phyloP scores from a whole-genome alignment of 2,888 invertebrate species.

The Polymixis lichenea region DNA sequence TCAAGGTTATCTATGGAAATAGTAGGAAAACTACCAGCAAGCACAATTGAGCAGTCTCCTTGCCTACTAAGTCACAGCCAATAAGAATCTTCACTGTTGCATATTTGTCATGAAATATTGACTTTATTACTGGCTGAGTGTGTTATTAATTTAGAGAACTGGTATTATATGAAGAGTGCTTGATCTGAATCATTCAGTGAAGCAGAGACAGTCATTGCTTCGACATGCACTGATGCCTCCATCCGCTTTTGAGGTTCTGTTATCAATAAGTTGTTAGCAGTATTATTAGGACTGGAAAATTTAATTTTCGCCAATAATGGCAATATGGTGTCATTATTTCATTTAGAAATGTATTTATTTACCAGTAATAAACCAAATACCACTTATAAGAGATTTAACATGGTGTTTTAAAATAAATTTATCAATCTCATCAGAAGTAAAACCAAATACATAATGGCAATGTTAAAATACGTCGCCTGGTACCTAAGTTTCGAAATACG shows the following conservation, averaged over 20 bases:
- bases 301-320: conserved; percentile 23
- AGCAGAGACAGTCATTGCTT: not conserved
- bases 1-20: conserved; percentile 57
- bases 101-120: conserved; percentile 35
- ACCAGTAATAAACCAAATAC: conserved; percentile 36
- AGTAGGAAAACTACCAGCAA: conserved; percentile 42
- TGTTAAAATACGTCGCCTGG: conserved; percentile 27
- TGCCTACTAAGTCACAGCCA: conserved; percentile 17
- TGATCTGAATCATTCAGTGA: not conserved
- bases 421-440: conserved; percentile 31
- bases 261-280: not conserved
- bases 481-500: conserved; percentile 43
- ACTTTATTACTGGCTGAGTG: conserved; percentile 29
- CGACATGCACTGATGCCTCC: not conserved
- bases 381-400: conserved; percentile 24
- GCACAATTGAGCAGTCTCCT: conserved; percentile 45
- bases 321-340: not conserved
- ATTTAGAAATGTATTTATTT: conserved; percentile 30
- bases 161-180: conserved; percentile 1
- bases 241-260: not conserved
- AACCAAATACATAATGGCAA: conserved; percentile 7
- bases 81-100: conserved; percentile 44
- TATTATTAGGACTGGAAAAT: not conserved
- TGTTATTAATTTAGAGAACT: conserved; percentile 11
- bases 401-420: conserved; percentile 29